Conservation (phyloP, 1,140 invertebrate species). For the Pogonus chalceus region DNA sequence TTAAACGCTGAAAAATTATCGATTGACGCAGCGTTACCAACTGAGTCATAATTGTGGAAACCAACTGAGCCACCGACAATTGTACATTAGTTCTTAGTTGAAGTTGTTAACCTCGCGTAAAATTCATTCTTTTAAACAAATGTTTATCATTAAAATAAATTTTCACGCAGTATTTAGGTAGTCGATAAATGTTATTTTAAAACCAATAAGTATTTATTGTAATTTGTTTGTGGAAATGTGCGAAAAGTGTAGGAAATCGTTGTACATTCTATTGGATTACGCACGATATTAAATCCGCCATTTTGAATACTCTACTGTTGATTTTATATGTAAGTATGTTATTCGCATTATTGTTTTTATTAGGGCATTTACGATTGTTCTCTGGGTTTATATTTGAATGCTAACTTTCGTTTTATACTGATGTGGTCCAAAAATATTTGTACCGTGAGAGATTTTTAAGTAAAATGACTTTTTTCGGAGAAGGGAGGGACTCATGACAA, state of each 20-base stretch:
- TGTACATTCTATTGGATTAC: neutral
- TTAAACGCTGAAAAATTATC: too few relatives aligned
- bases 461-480: neutral
- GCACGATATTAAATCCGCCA: neutral
- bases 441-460: neutral
- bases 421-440: neutral
- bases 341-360: neutral
- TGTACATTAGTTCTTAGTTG: neutral
- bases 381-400: neutral
- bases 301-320: neutral
- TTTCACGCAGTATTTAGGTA: neutral
- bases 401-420: neutral
- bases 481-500: conserved; percentile 2
- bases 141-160: neutral
- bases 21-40: neutral
- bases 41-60: neutral
- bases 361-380: neutral
- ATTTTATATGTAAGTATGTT: conserved; percentile 6
- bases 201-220: neutral
- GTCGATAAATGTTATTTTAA: neutral
- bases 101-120: conserved; percentile 4
- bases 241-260: neutral
- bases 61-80: neutral
- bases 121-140: conserved; percentile 2
- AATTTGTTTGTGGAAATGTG: neutral